Percentiles rank a stretch among this genome's conserved stretches.
Conservation (phyloP, 2,113 vertebrate species). For the Rafetus swinhoei region DNA sequence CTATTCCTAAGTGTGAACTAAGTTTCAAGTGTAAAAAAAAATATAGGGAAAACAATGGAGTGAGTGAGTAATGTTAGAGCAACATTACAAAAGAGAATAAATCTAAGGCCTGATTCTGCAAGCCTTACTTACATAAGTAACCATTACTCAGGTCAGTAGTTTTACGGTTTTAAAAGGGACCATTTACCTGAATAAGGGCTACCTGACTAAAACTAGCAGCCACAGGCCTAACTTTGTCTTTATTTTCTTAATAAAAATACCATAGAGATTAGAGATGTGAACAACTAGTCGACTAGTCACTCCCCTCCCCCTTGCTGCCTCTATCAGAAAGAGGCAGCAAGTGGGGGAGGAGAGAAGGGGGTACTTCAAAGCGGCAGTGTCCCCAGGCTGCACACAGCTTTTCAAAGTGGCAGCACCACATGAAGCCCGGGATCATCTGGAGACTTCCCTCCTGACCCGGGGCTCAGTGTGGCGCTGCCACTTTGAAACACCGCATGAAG, state of each 20-base stretch:
- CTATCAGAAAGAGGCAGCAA: too few species aligned
- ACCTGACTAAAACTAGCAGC: not conserved
- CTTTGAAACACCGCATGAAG: too few species aligned
- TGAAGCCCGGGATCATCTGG: too few species aligned
- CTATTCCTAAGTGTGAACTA: accelerated
- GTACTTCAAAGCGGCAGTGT: too few species aligned
- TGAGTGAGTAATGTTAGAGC: not conserved
- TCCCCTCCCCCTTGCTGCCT: too few species aligned
- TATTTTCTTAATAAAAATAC: not conserved
- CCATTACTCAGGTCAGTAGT: not conserved
- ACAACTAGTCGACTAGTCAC: too few species aligned
- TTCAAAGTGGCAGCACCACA: too few species aligned
- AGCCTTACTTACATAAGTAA: not conserved
- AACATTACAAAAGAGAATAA: not conserved
- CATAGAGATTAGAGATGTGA: not conserved
- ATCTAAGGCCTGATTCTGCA: not conserved
- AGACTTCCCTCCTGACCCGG: too few species aligned
- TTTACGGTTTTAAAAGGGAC: not conserved
- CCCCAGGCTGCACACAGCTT: too few species aligned
- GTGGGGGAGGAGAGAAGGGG: too few species aligned
- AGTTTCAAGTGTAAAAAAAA: not conserved
- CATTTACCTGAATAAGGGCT: not conserved
- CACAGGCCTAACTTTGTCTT: not conserved
- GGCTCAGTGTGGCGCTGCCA: too few species aligned
- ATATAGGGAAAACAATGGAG: not conserved